Base-by-base conservation (phyloP, 2,888 invertebrate species). In the Chydorus sphaericus region DNA sequence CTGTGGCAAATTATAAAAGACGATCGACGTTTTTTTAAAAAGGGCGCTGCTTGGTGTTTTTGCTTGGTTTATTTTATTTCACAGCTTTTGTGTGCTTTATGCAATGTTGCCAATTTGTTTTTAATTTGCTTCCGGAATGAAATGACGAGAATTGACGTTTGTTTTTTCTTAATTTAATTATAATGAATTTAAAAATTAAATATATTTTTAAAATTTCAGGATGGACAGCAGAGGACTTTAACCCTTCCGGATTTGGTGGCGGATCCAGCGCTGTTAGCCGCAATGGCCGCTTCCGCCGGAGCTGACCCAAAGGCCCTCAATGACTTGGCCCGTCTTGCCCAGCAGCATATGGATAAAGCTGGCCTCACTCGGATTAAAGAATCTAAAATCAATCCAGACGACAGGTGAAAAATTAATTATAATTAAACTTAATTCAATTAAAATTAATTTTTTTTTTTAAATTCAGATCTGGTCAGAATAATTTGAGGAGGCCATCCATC, bases 301-400 rank as follows among this genome's bases (percentile, higher is more conserved):
- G 44, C 26, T 28, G 44, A 44, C 28, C 10, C 44, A 20, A 44
- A 52, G 20, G 55, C 55, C 14, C 48, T 55, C 10, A 30, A 37
- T 20, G 55, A 55, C 28, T 33, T 55, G 7, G 55, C 55, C 16
- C 36, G 55, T 11, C 31, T 48, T 23, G 55, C 55, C 30, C 37
- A 55, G 18, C 55, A 55, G 48, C 23, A 49, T 23, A 31, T 49
- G 20, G 16, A 33, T 4, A 28, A 20, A 7, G 16, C 37, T 1
- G 38, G 38, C 23, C 5, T 44, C 3, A 44, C 11, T 14, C 44
- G 44, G 26, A 52, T 6, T 10, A 52, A 52, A 36, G 33, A 52
- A 20, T 23, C 36, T 26, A 52, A 52, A 52, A n/a, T 36, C 36
- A 29, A 52, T 36, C 14, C 23, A 11, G 39, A 20, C 8, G 39